Evolutionary conservation across 2,888 invertebrate genomes (phyloP), one percentile per base, ranked within the genome.

Genomic region (Alcis repandata): DNA sequence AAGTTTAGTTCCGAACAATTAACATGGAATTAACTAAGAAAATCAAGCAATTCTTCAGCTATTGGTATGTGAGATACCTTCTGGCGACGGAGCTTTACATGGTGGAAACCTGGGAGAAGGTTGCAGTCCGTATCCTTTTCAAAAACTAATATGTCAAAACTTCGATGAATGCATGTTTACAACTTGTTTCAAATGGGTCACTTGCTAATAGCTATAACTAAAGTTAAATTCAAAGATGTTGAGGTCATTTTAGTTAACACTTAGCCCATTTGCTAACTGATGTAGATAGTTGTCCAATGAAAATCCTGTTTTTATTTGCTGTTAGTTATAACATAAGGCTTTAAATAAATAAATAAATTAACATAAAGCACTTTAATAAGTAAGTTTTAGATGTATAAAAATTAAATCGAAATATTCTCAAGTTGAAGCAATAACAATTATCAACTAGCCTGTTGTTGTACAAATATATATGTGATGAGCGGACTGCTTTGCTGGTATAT

Each of bases 41-140:
- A 71, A 68, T 94, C 6, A 80, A 83, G 67, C 82, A 94, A 43
- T 94, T 94, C 68, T 48, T 95, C 33, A 88, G 84, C 41, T 94
- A 94, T 69, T 95, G 95, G 95, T 95, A 95, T 75, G 85, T 94
- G 45, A 89, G 95, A 67, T 95, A 95, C 73, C 87, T 92, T 54
- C 79, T 95, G 67, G 94, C 93, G 1, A 95, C 95, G 0, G 95
- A 95, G 75, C 78, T 95, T 20, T 95, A 95, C 75, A 95, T 95
- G 94, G 95, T 95, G 17, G 95, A 95, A 72, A 92, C 92, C 51
- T 95, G 95, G 95, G 95, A 95, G 79, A 91, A 91, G 79, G 84
- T 87, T 46, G 88, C 94, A 52, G 90, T 95, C 63, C 94, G 95
- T 95, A 95, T 95, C 95, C 95, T 95, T 95, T 94, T 80, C 17